Base-by-base conservation (phyloP, 2,113 vertebrate genomes). In the Notarius quadriscutis region DNA sequence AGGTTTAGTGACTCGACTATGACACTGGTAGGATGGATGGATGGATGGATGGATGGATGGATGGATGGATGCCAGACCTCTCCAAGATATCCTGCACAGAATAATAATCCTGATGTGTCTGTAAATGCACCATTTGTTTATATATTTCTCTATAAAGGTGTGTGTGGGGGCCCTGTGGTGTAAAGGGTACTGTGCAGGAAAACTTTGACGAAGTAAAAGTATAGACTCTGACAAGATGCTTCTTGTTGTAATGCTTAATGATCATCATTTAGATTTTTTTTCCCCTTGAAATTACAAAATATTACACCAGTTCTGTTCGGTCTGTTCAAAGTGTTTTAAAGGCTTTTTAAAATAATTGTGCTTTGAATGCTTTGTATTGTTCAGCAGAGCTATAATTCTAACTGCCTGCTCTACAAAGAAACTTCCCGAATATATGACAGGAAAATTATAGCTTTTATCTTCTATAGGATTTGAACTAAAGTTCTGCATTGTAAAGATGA, bases 1-100 rank as follows among this genome's bases (percentile, higher is more conserved):
- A 41, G 41, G 41, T 41, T 41, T 41, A 41, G 41, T 41, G 41
- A 41, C 41, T 41, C 3, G 41, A 41, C 41, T 41, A 41, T 4
- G 4, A 41, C 41, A 41, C 41, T 41, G 41, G 41, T 41, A 4
- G n/a, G 27, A 34, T 71, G 10, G 67, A 34, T 71, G 6, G 67
- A 71, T 2, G 22, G 10, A n/a, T n/a, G n/a, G 27, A 34, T 71
- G n/a, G 27, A 34, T 71, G n/a, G 27, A 34, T 71, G n/a, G 27
- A 34, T 71, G n/a, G 27, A 34, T 71, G 72, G 81, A 79, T 88
- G 90, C 89, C 82, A 90, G 86, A 58, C 83, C 18, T 27, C 25
- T 84, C 58, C 82, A 67, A 83, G 85, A 69, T 74, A 85, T 86
- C 90, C 89, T 90, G 87, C 87, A 86, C 63, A 41, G 41, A 41